Percentiles rank a stretch among this genome's conserved stretches.
Evolutionary conservation across 2,113 vertebrate genomes (phyloP).

Genomic region (Zingel zingel): DNA sequence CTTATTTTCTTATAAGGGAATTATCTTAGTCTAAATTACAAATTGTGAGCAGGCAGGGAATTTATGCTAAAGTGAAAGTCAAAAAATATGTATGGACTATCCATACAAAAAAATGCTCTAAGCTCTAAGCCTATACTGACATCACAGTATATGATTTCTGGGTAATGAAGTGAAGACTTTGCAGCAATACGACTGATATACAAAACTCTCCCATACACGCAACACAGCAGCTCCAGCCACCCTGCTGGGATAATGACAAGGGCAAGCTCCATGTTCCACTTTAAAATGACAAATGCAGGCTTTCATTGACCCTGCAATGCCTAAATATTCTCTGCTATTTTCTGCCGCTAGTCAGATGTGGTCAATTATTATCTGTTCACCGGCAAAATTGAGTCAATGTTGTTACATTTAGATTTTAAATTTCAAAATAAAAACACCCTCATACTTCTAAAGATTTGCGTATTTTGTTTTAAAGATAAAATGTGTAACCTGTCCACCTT

Average conservation of each 20-base stretch:
- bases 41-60: not conserved
- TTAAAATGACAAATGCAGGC: conserved; percentile 4
- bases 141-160: not conserved
- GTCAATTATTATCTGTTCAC: not conserved
- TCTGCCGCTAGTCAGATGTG: conserved; percentile 6
- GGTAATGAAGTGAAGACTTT: conserved; percentile 4
- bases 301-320: not conserved
- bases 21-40: not conserved
- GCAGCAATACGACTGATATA: not conserved
- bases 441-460: not conserved
- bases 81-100: too few relatives aligned
- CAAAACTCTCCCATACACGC: not conserved
- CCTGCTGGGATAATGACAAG: conserved; percentile 28
- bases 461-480: not conserved
- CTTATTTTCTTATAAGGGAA: not conserved
- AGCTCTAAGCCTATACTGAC: not conserved
- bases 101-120: too few relatives aligned
- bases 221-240: not conserved
- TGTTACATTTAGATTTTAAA: not conserved
- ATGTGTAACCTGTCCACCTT: too few relatives aligned
- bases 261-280: not conserved
- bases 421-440: not conserved
- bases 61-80: too few relatives aligned
- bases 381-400: not conserved
- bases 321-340: not conserved